These are phyloP conservation scores for Thamnaconus septentrionalis DNA, from an alignment of 2,113 vertebrate genomes.

Conservation along the genomic window DNA sequence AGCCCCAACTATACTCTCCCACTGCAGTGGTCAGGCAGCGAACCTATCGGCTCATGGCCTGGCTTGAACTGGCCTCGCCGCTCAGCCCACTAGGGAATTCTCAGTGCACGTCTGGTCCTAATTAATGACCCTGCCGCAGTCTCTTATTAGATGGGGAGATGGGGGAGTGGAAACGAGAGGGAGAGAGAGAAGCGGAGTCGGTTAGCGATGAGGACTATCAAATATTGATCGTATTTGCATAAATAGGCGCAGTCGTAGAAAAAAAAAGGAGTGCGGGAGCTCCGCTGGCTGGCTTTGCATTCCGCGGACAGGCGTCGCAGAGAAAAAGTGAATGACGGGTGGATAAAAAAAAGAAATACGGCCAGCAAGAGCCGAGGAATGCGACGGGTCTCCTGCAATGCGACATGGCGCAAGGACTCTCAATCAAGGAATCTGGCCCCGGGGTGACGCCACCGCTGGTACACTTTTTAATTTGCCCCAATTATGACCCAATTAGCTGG, in stretches of 20 bases:
- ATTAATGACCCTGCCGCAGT: constrained; percentile 71
- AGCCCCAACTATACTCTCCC: not conserved
- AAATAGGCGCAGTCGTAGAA: constrained; percentile 61
- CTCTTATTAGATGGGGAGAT: constrained; percentile 51
- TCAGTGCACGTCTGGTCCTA: constrained; percentile 64
- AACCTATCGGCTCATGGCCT: constrained; percentile 41
- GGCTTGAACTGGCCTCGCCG: constrained; percentile 49
- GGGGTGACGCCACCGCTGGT: constrained; percentile 37
- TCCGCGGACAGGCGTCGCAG: constrained; percentile 12
- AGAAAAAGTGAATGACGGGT: constrained; percentile 18
- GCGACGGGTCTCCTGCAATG: constrained; percentile 59
- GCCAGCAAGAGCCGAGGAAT: constrained; percentile 44
- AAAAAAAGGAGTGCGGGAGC: constrained; percentile 53
- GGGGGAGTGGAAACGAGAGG: constrained; percentile 15
- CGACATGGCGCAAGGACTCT: constrained; percentile 46
- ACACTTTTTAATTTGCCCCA: constrained; percentile 50
- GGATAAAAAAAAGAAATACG: constrained; percentile 32
- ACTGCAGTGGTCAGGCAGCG: constrained; percentile 34
- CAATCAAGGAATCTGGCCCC: constrained; percentile 41
- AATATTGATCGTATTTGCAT: constrained; percentile 77
- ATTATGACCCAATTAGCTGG: constrained; percentile 53
- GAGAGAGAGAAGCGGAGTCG: constrained; percentile 20
- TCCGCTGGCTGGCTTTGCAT: constrained; percentile 29
- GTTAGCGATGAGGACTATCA: constrained; percentile 34
- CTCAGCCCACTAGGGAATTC: constrained; percentile 59